Evolutionary conservation across 2,888 invertebrate species (phyloP).

Genomic region (Zygogramma bicolorata): DNA sequence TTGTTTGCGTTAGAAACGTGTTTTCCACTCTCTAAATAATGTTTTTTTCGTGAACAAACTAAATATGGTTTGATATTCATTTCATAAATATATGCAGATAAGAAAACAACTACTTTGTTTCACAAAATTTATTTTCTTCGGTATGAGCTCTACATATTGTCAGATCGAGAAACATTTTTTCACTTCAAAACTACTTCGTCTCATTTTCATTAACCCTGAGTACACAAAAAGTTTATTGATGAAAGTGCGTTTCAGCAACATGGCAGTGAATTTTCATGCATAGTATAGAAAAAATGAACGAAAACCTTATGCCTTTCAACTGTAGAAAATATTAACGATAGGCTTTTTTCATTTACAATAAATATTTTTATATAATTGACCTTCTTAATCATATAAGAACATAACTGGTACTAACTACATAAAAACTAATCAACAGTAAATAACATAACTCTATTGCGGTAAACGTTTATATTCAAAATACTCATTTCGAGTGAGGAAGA

Average conservation of each 20-base stretch:
- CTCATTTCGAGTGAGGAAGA: slow-evolving; percentile 20
- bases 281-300: neutral
- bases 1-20: too few species aligned
- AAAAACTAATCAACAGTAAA: slow-evolving; percentile 12
- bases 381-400: neutral
- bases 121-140: slow-evolving; percentile 1
- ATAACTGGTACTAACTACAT: neutral
- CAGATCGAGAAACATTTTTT: neutral
- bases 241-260: neutral
- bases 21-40: too few species aligned
- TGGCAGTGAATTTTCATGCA: neutral
- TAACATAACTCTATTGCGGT: neutral
- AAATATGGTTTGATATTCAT: too few species aligned
- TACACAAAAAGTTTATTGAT: too few species aligned
- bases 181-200: neutral
- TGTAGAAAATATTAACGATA: too few species aligned
- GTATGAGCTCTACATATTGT: neutral
- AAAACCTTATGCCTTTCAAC: too few species aligned
- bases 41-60: too few species aligned
- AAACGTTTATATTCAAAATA: neutral
- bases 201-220: too few species aligned
- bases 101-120: neutral
- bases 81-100: too few species aligned
- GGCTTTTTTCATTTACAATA: too few species aligned
- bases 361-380: slow-evolving; percentile 1